Base-by-base conservation (phyloP, 2,113 vertebrate genomes). In the Vireo altiloquus region DNA sequence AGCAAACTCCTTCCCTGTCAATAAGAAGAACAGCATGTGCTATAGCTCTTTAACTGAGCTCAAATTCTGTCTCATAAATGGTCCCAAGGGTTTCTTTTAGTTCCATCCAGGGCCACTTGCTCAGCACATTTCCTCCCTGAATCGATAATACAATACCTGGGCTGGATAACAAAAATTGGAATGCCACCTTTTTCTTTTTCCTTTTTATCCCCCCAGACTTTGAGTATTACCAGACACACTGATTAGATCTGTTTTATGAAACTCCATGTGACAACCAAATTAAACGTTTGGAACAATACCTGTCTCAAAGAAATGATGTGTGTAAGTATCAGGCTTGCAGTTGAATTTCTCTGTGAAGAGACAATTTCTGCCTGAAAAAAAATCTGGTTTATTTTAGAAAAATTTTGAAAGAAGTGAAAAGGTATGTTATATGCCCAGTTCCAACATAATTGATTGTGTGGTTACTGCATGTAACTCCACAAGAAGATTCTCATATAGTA, bases 101-200 rank as follows among this genome's bases (percentile, higher is more conserved):
- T 92, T 97, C 65, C 16, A 66, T 78, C 63, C 60, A 75, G 76
- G 87, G 40, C 57, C 59, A 85, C 84, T 87, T 53, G 59, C 91
- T 96, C 92, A 87, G 95, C 83, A 87, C 79, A 95, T 95, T 97
- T 96, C 66, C 81, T 94, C 77, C 90, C 74, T 83, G 94, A 97
- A 94, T 96, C 89, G 1, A 94, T 97, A 97, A 83, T 76, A 37
- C 57, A 87, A 87, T 95, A 96, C 89, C 90, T 95, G 89, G 68
- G 13, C 86, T 81, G 59, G 89, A 95, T 65, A 94, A 94, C 66
- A 53, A 88, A 95, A 96, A 88, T 31, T 70, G 68, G 85, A 95
- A 84, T 79, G 37, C 15, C 33, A 40, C 15, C 17, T 30, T 31
- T 61, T 68, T 20, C 11, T 9, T 27, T 46, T 42, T n/a, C 10